phyloP scores from a whole-genome alignment of 2,888 invertebrate species.

The Cryptus viduatorius region DNA sequence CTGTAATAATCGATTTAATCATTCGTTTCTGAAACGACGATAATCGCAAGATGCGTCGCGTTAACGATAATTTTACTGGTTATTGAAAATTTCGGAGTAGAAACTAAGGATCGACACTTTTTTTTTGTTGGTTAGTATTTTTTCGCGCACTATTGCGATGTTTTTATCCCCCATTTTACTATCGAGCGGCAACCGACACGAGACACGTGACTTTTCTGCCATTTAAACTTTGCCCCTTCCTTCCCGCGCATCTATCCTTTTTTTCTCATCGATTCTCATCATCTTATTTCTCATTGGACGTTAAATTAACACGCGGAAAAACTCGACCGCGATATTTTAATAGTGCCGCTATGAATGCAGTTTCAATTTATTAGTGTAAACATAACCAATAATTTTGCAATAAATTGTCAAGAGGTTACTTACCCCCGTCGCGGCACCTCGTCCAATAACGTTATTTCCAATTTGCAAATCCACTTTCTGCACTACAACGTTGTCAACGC shows the following conservation, averaged over 20 bases:
- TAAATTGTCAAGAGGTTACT: constrained; percentile 58
- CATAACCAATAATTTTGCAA: background rate
- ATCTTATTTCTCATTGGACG: background rate
- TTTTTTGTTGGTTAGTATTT: background rate
- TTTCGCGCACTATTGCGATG: background rate
- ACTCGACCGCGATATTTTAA: background rate
- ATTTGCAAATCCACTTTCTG: constrained; percentile 73
- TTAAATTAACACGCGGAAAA: constrained; percentile 8
- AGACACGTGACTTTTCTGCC: constrained; percentile 32
- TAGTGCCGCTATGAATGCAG: background rate
- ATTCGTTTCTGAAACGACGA: background rate
- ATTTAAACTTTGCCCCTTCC: background rate
- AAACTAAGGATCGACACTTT: background rate
- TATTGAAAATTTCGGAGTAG: background rate
- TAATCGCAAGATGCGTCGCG: background rate
- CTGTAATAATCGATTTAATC: constrained; percentile 57
- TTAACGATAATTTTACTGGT: background rate
- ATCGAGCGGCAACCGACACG: background rate
- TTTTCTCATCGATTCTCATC: background rate
- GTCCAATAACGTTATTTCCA: constrained; percentile 76
- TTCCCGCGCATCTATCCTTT: background rate
- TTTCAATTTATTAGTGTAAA: background rate
- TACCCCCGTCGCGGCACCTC: constrained; percentile 70
- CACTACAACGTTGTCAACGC: constrained; percentile 74
- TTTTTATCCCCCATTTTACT: background rate